A percentile compares a stretch with the other conserved stretches of the same genome.
These are phyloP conservation scores for Silurus meridionalis DNA, from an alignment of 2,113 vertebrate genomes.

Conservation along the genomic window DNA sequence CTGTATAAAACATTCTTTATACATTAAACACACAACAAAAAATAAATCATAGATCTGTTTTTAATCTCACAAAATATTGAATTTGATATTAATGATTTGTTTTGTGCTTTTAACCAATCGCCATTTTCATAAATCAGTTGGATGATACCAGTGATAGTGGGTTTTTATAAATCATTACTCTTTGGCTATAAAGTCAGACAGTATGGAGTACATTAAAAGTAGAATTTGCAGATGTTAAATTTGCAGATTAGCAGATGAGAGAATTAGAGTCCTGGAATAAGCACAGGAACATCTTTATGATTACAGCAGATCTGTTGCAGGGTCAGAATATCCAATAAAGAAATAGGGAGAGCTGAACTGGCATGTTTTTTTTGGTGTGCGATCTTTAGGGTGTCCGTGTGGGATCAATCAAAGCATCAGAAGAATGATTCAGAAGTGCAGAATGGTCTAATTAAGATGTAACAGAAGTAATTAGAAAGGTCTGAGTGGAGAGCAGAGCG, in stretches of 20 bases:
- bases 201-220: background rate
- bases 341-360: background rate
- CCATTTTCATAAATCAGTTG: background rate
- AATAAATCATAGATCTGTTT: background rate
- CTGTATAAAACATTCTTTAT: background rate
- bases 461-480: too few species aligned
- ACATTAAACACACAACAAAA: too few species aligned
- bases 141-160: background rate
- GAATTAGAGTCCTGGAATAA: background rate
- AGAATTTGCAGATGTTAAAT: background rate
- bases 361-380: background rate
- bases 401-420: background rate
- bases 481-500: too few species aligned
- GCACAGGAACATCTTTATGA: background rate
- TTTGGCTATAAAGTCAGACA: background rate
- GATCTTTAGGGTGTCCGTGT: background rate
- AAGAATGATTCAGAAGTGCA: background rate
- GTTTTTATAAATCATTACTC: background rate
- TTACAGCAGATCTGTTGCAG: background rate
- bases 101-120: background rate
- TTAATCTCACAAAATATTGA: background rate
- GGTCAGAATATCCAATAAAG: background rate
- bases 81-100: background rate
- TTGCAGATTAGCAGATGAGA: background rate
- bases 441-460: too few species aligned